Base-by-base conservation (phyloP, 2,113 vertebrate species). In the Rhizomys pruinosus region DNA sequence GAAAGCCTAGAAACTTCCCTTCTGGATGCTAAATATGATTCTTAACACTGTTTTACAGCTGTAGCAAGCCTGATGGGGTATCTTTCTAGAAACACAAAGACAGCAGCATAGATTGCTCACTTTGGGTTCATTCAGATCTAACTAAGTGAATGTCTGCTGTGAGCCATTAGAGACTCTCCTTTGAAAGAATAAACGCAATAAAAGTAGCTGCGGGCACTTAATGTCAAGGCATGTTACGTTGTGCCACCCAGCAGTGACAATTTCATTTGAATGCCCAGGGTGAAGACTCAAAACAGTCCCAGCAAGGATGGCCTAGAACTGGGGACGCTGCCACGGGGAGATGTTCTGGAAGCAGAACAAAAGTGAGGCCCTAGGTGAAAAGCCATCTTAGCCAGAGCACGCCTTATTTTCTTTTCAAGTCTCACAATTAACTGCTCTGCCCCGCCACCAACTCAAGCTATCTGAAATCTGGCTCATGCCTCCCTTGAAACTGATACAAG, bases 231-330 rank as follows among this genome's bases (percentile, higher is more conserved):
- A 95, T 61, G 96, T 97, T 98, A 98, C 25, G 88, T 92, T 93
- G 98, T 94, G 97, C 97, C 97, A 97, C 97, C 96, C 97, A 97
- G 97, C 96, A 97, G 96, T 97, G 97, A 98, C 98, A 98, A 98
- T 98, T 98, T 97, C 97, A 98, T 98, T 98, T 98, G 97, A 97
- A 98, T 98, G 98, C 97, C 97, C 16, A 68, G 97, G 97, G 95
- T 93, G 98, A 98, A 97, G 96, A 97, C 96, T 95, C 95, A 94
- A 97, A 97, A 89, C 95, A 94, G 90, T 96, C 95, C 96, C 97
- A 91, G 96, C 96, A 96, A 98, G 97, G 89, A 97, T 73, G 84
- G 91, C 89, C 96, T 97, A 59, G 55, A 27, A 17, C 44, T 37
- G 29, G 16, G 95, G 96, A 93, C 93, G 73, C 96, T 96, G 97